Evolutionary conservation across 2,888 invertebrate species (phyloP).

Genomic region (Drosophila fulvimacula): DNA sequence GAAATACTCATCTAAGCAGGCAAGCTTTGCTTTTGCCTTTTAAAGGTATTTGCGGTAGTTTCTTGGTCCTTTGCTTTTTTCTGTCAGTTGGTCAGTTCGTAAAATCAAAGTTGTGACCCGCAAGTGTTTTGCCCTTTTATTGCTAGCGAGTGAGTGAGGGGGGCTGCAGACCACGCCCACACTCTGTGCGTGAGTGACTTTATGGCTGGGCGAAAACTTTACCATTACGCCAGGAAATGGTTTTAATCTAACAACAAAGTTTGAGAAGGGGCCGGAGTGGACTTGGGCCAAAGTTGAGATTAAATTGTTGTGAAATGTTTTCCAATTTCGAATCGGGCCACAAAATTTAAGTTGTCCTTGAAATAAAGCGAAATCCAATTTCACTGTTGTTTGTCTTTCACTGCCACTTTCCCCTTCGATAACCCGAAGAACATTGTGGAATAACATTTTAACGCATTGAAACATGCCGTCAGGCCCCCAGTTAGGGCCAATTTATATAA

Average conservation of each 20-base stretch:
- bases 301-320: conserved; percentile 52
- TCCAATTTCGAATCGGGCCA: conserved; percentile 16
- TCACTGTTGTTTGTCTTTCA: conserved; percentile 34
- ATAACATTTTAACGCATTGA: conserved; percentile 23
- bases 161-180: conserved; percentile 8
- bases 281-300: conserved; percentile 34
- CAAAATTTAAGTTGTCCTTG: conserved; percentile 73
- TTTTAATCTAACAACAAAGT: conserved; percentile 74
- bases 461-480: conserved; percentile 1
- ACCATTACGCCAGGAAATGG: conserved; percentile 57
- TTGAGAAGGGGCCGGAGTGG: conserved; percentile 20
- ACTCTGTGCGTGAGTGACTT: conserved; percentile 30
- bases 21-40: not conserved
- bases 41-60: conserved; percentile 7
- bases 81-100: conserved; percentile 59
- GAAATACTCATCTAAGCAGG: not conserved
- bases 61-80: not conserved
- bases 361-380: conserved; percentile 61
- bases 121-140: conserved; percentile 71
- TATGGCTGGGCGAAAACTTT: conserved; percentile 53
- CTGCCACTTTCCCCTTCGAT: not conserved
- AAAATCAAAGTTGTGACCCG: conserved; percentile 73
- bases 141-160: conserved; percentile 36
- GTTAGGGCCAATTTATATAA: conserved; percentile 4
- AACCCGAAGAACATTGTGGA: conserved; percentile 19